Conservation (phyloP, 2,888 invertebrate species). For the Coecobrya sp. region DNA sequence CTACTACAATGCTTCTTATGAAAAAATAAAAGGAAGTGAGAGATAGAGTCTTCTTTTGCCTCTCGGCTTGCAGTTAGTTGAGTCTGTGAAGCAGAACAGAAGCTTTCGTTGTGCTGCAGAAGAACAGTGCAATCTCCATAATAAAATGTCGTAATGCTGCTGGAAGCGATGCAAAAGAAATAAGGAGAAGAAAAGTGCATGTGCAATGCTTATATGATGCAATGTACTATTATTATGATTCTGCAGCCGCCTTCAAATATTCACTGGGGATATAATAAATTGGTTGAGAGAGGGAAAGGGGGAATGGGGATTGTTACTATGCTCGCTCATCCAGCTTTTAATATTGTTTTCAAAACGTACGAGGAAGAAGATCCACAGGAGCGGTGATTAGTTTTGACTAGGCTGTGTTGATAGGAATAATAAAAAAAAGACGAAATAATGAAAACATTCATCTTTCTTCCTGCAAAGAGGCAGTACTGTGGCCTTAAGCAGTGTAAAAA, state of each 20-base stretch:
- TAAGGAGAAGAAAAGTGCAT: not conserved
- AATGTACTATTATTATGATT: slow-evolving; percentile 52
- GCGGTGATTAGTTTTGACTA: slow-evolving; percentile 78
- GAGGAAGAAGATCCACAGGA: not conserved
- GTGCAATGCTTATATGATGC: slow-evolving; percentile 6
- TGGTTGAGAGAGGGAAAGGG: slow-evolving; percentile 5
- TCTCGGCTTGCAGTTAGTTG: not conserved
- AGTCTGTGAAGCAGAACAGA: slow-evolving; percentile 60
- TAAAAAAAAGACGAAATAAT: slow-evolving; percentile 43
- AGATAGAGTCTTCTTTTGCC: not conserved
- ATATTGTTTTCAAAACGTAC: slow-evolving; percentile 70
- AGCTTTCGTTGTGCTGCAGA: slow-evolving; percentile 22
- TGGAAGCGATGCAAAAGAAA: not conserved
- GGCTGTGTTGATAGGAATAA: slow-evolving; percentile 32
- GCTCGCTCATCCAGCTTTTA: slow-evolving; percentile 43
- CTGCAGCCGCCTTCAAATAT: slow-evolving; percentile 68
- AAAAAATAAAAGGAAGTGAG: not conserved
- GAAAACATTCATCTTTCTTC: slow-evolving; percentile 27
- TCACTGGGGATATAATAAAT: slow-evolving; percentile 66
- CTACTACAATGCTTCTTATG: not conserved
- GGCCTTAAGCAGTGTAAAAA: slow-evolving; percentile 5
- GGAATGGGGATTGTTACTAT: not conserved
- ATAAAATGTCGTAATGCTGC: slow-evolving; percentile 7
- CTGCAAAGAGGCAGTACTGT: not conserved
- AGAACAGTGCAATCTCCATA: not conserved